Evolutionary conservation across 2,113 vertebrate species (phyloP).

Genomic region (Aptenodytes patagonicus): DNA sequence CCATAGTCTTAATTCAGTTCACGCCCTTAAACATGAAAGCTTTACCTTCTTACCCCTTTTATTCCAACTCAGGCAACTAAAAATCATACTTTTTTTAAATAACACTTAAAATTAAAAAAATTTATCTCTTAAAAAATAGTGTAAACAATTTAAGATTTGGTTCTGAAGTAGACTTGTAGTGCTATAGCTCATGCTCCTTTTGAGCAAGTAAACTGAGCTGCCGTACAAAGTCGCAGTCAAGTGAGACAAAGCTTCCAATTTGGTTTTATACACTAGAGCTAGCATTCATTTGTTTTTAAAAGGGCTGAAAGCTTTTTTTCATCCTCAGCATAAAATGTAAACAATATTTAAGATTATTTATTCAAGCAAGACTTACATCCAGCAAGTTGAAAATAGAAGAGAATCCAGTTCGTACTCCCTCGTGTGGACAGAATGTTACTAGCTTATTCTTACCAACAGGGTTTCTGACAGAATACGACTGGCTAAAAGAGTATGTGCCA

Average conservation of each 20-base stretch:
- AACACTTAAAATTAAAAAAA: neutral
- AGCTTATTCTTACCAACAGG: neutral
- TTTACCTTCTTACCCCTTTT: neutral
- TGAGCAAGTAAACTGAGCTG: neutral
- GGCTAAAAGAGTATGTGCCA: neutral
- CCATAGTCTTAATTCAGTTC: neutral
- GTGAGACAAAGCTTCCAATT: neutral
- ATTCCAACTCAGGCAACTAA: neutral
- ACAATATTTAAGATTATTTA: neutral
- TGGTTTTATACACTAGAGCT: neutral
- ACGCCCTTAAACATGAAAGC: neutral
- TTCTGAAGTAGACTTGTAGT: neutral
- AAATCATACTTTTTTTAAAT: neutral
- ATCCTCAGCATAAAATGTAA: conserved; percentile 27
- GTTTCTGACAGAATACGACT: neutral
- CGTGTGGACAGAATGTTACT: neutral
- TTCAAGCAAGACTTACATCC: conserved; percentile 5
- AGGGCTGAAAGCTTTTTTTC: neutral
- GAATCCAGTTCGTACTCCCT: neutral
- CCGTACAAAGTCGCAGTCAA: neutral
- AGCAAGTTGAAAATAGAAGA: neutral
- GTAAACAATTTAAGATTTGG: conserved; percentile 44
- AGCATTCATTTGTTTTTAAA: neutral
- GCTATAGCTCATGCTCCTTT: neutral
- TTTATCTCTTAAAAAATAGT: neutral